Evolutionary conservation across 1,140 invertebrate species (phyloP).

Genomic region (Eufriesea mexicana): DNA sequence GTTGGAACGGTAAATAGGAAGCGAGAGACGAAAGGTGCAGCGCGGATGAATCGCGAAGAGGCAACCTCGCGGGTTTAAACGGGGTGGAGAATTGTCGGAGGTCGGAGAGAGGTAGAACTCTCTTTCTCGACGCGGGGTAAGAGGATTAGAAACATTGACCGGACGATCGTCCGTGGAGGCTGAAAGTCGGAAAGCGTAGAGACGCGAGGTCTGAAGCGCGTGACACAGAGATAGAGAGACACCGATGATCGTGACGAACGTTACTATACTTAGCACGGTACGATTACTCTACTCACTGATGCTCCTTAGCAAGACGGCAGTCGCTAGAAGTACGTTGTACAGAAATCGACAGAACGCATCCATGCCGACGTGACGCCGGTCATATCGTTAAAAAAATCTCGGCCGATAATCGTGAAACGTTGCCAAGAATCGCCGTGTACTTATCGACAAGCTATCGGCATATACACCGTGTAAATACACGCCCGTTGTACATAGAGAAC

Average conservation of each 20-base stretch:
- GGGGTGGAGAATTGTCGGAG: not conserved
- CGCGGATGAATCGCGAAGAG: conserved; percentile 17
- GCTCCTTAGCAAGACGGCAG: conserved; percentile 68
- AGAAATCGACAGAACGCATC: conserved; percentile 70
- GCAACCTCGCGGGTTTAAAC: not conserved
- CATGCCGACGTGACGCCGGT: conserved; percentile 64
- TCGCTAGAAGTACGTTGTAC: conserved; percentile 68
- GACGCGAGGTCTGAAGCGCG: not conserved
- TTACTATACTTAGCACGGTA: not conserved
- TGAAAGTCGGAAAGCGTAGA: conserved; percentile 17
- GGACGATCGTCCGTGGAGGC: not conserved
- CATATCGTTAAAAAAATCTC: conserved; percentile 67
- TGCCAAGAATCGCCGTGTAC: conserved; percentile 24
- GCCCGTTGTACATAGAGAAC: not conserved
- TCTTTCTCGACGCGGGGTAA: not conserved
- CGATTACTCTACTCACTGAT: conserved; percentile 72
- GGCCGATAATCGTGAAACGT: conserved; percentile 46
- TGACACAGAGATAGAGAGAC: not conserved
- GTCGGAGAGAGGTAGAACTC: not conserved
- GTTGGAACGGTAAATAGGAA: conserved; percentile 7
- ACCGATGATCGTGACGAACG: not conserved
- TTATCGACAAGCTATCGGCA: conserved; percentile 48
- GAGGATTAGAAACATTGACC: conserved; percentile 34
- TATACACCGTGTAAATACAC: not conserved
- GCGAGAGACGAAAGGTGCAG: not conserved